These are phyloP conservation scores for Drosophila antonietae DNA, from an alignment of 2,888 invertebrate genomes.

Conservation along the genomic window DNA sequence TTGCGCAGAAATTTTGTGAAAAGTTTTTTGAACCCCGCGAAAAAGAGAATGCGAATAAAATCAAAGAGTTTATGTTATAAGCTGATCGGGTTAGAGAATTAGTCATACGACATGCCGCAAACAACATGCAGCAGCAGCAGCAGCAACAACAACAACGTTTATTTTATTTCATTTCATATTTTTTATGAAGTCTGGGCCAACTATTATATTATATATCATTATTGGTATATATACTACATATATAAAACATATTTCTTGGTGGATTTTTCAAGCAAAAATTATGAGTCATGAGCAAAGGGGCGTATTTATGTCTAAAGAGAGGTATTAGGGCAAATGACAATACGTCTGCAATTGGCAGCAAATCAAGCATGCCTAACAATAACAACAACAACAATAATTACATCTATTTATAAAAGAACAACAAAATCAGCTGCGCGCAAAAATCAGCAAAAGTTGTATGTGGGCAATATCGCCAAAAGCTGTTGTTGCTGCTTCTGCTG, in stretches of 20 bases:
- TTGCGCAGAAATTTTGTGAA: conserved; percentile 19
- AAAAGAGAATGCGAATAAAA: conserved; percentile 49
- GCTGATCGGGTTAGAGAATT: conserved; percentile 36
- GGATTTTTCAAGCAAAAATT: conserved; percentile 23
- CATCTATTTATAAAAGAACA: conserved; percentile 69
- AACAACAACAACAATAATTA: conserved; percentile 25
- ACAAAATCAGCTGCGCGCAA: conserved; percentile 78
- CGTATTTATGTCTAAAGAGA: conserved; percentile 10
- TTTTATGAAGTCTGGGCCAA: conserved; percentile 37
- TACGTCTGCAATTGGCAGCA: conserved; percentile 53
- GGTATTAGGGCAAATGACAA: conserved; percentile 17
- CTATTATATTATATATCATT: conserved; percentile 1
- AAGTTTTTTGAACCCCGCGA: conserved; percentile 48
- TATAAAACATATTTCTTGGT: not conserved
- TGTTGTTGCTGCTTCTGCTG: conserved; percentile 28
- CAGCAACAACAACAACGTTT: not conserved
- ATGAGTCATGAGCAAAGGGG: conserved; percentile 37
- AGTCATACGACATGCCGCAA: conserved; percentile 56
- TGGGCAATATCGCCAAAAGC: conserved; percentile 40
- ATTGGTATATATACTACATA: not conserved
- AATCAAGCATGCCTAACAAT: conserved; percentile 49
- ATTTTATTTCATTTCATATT: conserved; percentile 26
- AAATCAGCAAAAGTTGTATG: conserved; percentile 50
- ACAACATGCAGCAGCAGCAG: conserved; percentile 1
- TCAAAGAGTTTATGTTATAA: conserved; percentile 60